Conservation (phyloP, 2,113 vertebrate species). For the Periophthalmodon schlosseri region DNA sequence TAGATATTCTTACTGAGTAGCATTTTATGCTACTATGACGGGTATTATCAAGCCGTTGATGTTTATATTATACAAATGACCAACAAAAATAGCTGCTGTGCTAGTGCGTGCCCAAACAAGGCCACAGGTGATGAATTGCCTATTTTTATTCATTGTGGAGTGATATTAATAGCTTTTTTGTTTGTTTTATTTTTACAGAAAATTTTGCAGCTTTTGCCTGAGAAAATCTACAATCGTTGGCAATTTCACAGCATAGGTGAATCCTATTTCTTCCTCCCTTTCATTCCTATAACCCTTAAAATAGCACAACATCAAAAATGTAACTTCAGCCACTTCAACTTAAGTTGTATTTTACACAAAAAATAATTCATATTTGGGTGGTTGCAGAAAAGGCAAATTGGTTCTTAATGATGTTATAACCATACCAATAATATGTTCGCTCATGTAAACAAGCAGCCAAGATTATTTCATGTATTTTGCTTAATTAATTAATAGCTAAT, state of each 20-base stretch:
- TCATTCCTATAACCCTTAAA: slow-evolving; percentile 27
- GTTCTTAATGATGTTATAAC: too few relatives aligned
- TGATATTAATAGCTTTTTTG: neutral
- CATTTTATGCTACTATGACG: neutral
- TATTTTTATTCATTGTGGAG: neutral
- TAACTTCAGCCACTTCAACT: neutral
- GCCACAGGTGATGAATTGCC: neutral
- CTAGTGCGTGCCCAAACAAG: neutral
- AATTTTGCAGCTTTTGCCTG: slow-evolving; percentile 96
- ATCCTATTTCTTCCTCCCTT: slow-evolving; percentile 31
- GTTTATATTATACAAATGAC: too few relatives aligned
- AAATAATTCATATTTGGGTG: too few relatives aligned
- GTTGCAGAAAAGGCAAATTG: too few relatives aligned
- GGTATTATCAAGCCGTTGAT: too few relatives aligned
- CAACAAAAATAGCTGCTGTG: too few relatives aligned
- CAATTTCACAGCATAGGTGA: slow-evolving; percentile 99
- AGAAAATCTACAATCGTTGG: slow-evolving; percentile 97
- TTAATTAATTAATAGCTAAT: neutral
- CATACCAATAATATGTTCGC: too few relatives aligned
- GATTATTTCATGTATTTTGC: too few relatives aligned
- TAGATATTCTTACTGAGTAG: neutral
- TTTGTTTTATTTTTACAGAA: slow-evolving; percentile 82
- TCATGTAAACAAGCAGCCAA: too few relatives aligned
- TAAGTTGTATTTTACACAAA: too few relatives aligned
- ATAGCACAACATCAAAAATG: slow-evolving; percentile 35